phyloP scores from a whole-genome alignment of 2,797 vertebrate species.

The Rhodeus uyekii region DNA sequence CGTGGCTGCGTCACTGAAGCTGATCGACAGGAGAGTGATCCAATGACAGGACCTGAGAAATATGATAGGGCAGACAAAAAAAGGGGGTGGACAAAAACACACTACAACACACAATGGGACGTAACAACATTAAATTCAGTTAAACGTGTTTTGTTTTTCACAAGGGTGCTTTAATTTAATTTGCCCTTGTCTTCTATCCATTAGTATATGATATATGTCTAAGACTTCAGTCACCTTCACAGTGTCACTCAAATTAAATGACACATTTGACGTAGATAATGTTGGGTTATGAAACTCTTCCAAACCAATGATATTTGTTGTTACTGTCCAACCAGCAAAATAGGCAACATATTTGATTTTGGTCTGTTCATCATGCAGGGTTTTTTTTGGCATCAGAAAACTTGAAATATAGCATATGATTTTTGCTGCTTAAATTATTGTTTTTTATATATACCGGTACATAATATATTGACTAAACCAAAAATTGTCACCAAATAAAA shows the following conservation, averaged over 20 bases:
- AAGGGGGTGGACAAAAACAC: no score
- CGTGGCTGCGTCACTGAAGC: no score
- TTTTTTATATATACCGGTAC: no score
- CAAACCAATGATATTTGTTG: neutral
- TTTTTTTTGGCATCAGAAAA: neutral
- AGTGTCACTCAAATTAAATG: neutral
- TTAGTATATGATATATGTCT: neutral
- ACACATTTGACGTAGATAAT: neutral
- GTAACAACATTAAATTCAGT: neutral
- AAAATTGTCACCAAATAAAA: neutral
- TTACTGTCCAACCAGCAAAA: neutral
- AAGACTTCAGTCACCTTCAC: neutral
- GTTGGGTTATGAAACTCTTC: neutral
- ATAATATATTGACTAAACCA: slow-evolving; percentile 5
- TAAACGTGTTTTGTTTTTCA: neutral
- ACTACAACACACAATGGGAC: no score
- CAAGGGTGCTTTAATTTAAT: neutral
- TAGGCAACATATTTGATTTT: neutral
- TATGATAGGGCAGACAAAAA: no score
- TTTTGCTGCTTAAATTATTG: no score
- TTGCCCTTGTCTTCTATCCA: neutral
- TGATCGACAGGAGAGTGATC: no score
- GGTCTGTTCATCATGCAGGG: neutral
- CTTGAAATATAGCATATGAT: neutral
- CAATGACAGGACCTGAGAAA: no score